These are phyloP conservation scores for Capreolus pygargus DNA, from an alignment of 2,113 vertebrate genomes.

Conservation along the genomic window DNA sequence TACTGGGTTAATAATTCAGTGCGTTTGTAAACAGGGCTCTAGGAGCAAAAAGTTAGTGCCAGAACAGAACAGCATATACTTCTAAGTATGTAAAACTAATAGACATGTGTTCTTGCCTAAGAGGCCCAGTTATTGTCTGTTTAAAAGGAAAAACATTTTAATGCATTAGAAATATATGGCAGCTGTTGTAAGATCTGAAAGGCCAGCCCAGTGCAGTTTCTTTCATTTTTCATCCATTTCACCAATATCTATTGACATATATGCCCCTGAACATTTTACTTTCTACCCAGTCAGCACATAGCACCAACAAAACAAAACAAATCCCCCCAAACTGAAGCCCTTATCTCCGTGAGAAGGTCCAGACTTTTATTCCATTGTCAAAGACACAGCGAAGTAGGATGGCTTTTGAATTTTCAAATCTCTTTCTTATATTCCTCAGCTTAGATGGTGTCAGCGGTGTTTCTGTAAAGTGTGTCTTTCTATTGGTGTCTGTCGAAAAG, in stretches of 20 bases:
- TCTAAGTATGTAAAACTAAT: conserved; percentile 49
- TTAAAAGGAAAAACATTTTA: conserved; percentile 20
- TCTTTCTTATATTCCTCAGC: not conserved
- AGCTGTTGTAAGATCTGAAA: conserved; percentile 18
- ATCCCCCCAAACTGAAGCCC: not conserved
- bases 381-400: not conserved
- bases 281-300: not conserved
- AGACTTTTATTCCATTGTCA: not conserved
- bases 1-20: conserved; percentile 36
- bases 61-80: conserved; percentile 56
- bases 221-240: not conserved
- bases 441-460: not conserved
- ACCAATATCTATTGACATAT: not conserved
- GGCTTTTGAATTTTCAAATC: not conserved
- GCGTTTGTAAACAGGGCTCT: conserved; percentile 47
- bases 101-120: conserved; percentile 46
- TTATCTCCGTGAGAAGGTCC: not conserved
- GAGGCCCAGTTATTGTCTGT: conserved; percentile 7
- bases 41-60: conserved; percentile 18
- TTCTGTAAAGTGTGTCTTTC: not conserved
- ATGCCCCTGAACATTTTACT: not conserved
- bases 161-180: conserved; percentile 50
- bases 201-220: not conserved
- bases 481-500: not conserved
- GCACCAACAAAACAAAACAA: not conserved